Percentiles rank a stretch among this genome's conserved stretches.
Conservation (phyloP, 2,113 vertebrate genomes). For the Xenopus laevis region DNA sequence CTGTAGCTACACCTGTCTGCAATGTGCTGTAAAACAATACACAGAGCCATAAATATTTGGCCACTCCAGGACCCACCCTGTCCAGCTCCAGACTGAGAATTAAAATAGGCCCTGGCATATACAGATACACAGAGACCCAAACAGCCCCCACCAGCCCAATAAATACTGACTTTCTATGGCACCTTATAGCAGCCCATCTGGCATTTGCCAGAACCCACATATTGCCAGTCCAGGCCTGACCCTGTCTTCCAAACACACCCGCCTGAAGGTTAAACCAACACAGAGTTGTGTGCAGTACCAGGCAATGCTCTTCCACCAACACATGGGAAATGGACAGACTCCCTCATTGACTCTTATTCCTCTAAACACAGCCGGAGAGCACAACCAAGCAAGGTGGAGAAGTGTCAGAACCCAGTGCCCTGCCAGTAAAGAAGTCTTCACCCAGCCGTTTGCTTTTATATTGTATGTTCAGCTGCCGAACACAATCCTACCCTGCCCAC, state of each 20-base stretch:
- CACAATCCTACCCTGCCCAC: not conserved
- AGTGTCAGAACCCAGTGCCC: not conserved
- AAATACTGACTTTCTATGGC: too few relatives aligned
- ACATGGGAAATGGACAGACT: conserved; percentile 23
- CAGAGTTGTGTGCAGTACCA: not conserved
- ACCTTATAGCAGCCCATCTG: too few relatives aligned
- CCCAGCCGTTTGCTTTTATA: conserved; percentile 3
- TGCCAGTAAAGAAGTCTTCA: conserved; percentile 8
- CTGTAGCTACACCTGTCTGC: conserved; percentile 32
- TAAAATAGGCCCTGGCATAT: too few relatives aligned
- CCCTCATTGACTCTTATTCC: not conserved
- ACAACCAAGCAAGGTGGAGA: not conserved
- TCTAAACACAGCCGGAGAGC: not conserved
- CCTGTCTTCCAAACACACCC: conserved; percentile 5
- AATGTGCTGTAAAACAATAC: conserved; percentile 10
- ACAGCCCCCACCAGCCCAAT: too few relatives aligned
- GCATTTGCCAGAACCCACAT: too few relatives aligned
- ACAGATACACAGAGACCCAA: too few relatives aligned
- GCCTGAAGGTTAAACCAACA: conserved; percentile 24
- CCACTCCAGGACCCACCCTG: conserved; percentile 1
- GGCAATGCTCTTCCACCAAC: conserved; percentile 15
- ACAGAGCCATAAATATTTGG: conserved; percentile 27
- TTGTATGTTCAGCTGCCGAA: conserved; percentile 29
- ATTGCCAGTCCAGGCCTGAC: not conserved
- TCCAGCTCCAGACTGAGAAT: too few relatives aligned